A percentile compares a stretch with the other conserved stretches of the same genome.
Evolutionary conservation across 2,888 invertebrate genomes (phyloP).

Genomic region (Phragmatobia fuliginosa): DNA sequence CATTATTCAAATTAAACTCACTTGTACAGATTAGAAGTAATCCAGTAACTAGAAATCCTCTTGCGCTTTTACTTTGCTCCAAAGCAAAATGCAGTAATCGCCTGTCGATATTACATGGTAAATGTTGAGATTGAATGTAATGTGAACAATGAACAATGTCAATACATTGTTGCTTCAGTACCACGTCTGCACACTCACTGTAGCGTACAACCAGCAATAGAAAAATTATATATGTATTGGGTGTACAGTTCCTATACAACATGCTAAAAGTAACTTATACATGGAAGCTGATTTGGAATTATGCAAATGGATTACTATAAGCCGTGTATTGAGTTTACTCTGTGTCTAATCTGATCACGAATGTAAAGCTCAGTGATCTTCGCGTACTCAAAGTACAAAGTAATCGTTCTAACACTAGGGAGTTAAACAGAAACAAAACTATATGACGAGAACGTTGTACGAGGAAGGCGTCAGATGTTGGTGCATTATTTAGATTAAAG

Average conservation of each 20-base stretch:
- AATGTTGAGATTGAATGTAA: slow-evolving; percentile 46
- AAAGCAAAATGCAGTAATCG: slow-evolving; percentile 38
- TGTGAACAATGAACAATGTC: no score
- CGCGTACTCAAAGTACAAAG: slow-evolving; percentile 5
- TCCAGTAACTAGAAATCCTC: neutral
- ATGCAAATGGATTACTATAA: slow-evolving; percentile 10
- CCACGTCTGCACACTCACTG: neutral
- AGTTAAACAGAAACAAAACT: slow-evolving; percentile 13
- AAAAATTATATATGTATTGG: slow-evolving; percentile 8
- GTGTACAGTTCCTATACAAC: neutral
- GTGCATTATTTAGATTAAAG: slow-evolving; percentile 51
- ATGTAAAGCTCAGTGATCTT: slow-evolving; percentile 5
- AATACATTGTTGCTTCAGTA: slow-evolving; percentile 25
- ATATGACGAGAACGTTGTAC: slow-evolving; percentile 6
- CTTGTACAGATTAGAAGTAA: neutral
- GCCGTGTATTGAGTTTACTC: slow-evolving; percentile 1
- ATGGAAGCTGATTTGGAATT: slow-evolving; percentile 6
- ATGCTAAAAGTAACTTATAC: slow-evolving; percentile 5
- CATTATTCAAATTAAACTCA: no score
- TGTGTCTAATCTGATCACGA: slow-evolving; percentile 4
- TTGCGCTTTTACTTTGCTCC: slow-evolving; percentile 20
- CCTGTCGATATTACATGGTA: slow-evolving; percentile 45
- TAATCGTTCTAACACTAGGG: neutral
- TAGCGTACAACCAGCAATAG: slow-evolving; percentile 11
- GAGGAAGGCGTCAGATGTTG: slow-evolving; percentile 11